Evolutionary conservation across 2,888 invertebrate species (phyloP), one percentile per base, ranked within the genome.

Genomic region (Cacoxenus indagator): DNA sequence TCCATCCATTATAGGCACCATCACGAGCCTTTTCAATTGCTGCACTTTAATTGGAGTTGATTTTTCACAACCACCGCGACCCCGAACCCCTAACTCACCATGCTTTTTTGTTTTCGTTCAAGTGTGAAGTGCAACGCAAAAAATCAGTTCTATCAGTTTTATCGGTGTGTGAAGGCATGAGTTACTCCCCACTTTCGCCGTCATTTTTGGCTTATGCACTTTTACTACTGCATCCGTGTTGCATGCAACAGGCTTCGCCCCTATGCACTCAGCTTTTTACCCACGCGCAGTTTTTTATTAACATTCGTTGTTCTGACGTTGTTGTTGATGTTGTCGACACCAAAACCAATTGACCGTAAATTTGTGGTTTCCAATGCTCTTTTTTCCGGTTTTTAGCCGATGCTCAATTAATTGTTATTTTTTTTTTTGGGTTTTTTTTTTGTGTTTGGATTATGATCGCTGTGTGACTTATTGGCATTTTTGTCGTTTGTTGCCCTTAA

Each of bases 261-360:
- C 11, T 8, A 51, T 22, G 6, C 22, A 48, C 24, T 43, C 19
- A 2, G n/a, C 17, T 57, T 9, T 29, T 57, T 57, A 8, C 31
- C 11, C 19, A 51, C 17, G 2, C 51, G 22, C 24, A 19, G 8
- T 62, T 45, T 45, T 59, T 54, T 37, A 37, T 37, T 37, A 37
- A 37, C 37, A 37, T 37, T 37, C 14, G 37, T 4, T 1, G 37
- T 4, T 31, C 31, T 55, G 55, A 27, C 17, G 27, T 27, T 55
- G 57, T 27, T 55, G 27, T 55, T 14, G 14, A 4, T 55, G 24
- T 31, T 24, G 37, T 62, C 45, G 45, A 43, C 61, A 62, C 61
- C 61, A 79, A 83, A 75, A 75, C 82, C 82, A 81, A 81, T 82
- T 83, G 80, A 81, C 80, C 80, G 82, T 83, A 81, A 82, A 82